A percentile compares a stretch with the other conserved stretches of the same genome.
Conservation (phyloP, 2,113 vertebrate species). For the Fulica atra region DNA sequence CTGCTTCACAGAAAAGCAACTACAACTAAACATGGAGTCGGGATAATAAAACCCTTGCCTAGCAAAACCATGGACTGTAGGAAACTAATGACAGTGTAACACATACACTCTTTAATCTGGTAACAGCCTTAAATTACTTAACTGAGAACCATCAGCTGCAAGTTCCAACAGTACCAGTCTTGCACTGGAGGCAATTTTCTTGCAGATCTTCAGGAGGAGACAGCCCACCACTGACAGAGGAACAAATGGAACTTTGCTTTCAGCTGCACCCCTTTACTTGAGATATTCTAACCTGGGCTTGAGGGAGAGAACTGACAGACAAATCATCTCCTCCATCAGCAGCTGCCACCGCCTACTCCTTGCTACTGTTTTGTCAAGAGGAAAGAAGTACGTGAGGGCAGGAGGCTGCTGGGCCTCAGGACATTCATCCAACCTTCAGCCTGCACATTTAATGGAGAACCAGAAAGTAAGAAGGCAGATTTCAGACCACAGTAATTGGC, state of each 20-base stretch:
- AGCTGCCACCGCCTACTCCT: background rate
- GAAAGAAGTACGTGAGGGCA: background rate
- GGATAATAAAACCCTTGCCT: background rate
- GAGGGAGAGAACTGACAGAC: background rate
- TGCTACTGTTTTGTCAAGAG: background rate
- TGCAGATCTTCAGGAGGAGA: background rate
- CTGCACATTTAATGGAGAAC: background rate
- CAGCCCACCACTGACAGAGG: background rate
- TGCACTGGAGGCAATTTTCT: background rate
- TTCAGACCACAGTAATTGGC: background rate
- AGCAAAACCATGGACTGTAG: background rate
- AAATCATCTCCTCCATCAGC: background rate
- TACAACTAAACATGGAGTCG: background rate
- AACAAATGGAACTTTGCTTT: background rate
- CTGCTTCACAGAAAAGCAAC: background rate
- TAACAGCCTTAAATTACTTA: background rate
- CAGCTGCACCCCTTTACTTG: background rate
- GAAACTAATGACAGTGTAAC: background rate
- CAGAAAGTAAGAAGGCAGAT: background rate
- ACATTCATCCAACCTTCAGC: background rate
- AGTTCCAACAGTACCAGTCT: background rate
- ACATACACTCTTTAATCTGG: rapidly evolving
- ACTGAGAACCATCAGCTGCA: background rate
- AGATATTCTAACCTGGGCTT: background rate
- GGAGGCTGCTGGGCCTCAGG: background rate